Percentiles rank a stretch among this genome's conserved stretches.
These are phyloP conservation scores for Brevimyrus niger DNA, from an alignment of 2,113 vertebrate genomes.

Conservation along the genomic window DNA sequence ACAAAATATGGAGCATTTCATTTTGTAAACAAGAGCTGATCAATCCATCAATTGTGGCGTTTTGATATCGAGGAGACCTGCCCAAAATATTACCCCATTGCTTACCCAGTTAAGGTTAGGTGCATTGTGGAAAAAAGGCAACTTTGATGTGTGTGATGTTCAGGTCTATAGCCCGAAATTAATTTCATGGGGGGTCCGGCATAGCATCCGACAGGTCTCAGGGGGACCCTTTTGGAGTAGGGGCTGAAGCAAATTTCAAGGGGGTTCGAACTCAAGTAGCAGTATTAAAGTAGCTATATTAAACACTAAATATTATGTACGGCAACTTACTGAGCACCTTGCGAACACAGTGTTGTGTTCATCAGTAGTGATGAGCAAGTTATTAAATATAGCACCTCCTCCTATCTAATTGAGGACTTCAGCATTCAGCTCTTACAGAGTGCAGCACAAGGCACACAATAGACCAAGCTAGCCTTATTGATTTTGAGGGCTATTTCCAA, in stretches of 20 bases:
- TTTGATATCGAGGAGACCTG: too few species aligned
- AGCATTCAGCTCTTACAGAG: constrained; percentile 26
- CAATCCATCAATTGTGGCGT: too few species aligned
- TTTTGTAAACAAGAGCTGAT: too few species aligned
- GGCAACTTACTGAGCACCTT: not conserved
- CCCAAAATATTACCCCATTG: too few species aligned
- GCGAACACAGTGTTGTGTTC: not conserved
- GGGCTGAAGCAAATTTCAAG: not conserved
- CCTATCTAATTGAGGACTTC: constrained; percentile 6
- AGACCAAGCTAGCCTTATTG: constrained; percentile 44
- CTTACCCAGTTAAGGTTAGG: too few species aligned
- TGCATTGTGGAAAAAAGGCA: not conserved
- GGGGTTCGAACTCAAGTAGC: not conserved
- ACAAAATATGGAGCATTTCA: too few species aligned
- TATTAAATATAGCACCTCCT: constrained; percentile 28
- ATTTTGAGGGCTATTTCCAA: constrained; percentile 51
- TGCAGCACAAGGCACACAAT: constrained; percentile 38
- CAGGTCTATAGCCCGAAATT: not conserved
- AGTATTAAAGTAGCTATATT: not conserved
- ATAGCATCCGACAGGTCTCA: not conserved
- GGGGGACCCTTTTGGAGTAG: too few species aligned
- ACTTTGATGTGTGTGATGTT: not conserved
- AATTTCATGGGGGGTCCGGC: not conserved
- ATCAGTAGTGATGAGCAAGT: not conserved
- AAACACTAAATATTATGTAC: not conserved